Percentiles rank a stretch among this genome's conserved stretches.
Conservation (phyloP, 53 echinoderm and acorn worm genomes). For the Patiria pectinifera region DNA sequence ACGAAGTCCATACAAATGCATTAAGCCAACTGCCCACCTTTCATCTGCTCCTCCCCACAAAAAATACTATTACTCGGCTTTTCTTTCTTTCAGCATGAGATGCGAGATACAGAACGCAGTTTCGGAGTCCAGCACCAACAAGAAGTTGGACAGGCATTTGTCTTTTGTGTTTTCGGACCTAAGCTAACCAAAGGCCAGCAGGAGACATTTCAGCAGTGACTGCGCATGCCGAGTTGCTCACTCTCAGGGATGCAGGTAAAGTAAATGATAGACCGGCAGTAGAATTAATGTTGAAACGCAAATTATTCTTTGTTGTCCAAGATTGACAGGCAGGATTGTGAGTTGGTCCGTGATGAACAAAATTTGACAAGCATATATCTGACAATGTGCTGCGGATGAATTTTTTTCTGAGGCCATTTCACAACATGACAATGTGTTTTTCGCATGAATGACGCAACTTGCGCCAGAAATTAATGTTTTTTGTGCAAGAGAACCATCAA, state of each 20-base stretch:
- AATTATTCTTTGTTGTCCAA: not conserved
- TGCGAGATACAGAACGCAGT: too few relatives aligned
- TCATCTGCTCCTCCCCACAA: too few relatives aligned
- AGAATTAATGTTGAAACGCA: not conserved
- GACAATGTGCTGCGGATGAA: conserved; percentile 34
- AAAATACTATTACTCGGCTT: too few relatives aligned
- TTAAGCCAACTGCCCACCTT: too few relatives aligned
- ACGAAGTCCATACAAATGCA: too few relatives aligned
- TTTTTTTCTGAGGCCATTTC: conserved; percentile 30
- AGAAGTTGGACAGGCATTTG: not conserved
- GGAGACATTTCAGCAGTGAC: not conserved
- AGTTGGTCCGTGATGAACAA: conserved; percentile 47
- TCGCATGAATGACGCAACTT: too few relatives aligned
- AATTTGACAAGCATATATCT: conserved; percentile 68
- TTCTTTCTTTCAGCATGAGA: too few relatives aligned
- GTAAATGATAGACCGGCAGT: not conserved
- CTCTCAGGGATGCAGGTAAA: not conserved
- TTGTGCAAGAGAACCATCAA: too few relatives aligned
- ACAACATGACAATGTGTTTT: not conserved
- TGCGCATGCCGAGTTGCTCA: not conserved
- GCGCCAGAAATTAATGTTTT: too few relatives aligned
- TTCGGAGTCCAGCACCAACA: not conserved
- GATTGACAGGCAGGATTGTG: not conserved
- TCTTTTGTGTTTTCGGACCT: not conserved
- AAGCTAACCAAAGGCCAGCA: not conserved